Base-by-base conservation (phyloP, 2,888 invertebrate species). In the Drosophila pseudotalamancana region DNA sequence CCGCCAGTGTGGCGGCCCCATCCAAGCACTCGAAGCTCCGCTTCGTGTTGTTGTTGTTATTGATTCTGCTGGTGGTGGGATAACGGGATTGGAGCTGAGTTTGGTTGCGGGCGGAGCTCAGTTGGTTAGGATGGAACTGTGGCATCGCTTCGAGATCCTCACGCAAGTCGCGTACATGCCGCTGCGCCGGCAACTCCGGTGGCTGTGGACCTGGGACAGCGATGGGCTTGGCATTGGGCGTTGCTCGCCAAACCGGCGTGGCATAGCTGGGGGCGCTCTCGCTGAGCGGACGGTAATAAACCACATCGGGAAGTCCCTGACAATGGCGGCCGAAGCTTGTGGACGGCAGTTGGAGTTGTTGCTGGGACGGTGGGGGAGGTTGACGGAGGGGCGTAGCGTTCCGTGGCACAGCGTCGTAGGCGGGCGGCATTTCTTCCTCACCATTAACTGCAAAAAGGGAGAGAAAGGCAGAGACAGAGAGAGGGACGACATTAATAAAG, bases 101-200 rank as follows among this genome's bases (percentile, higher is more conserved):
- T 55, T 68, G 82, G 45, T 64, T 65, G 25, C 72, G 71, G 2
- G 54, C 34, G 3, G 77, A 77, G 29, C 43, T 87, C 42, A 77
- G 39, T 46, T 82, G 78, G 59, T 80, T 66, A 37, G 72, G 78
- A 69, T 87, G 80, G 35, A 89, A 88, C 42, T 87, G 88, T 45
- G 88, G 87, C 80, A 82, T 87, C 72, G n/a, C 31, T 12, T 89
- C 84, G 60, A 91, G 78, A 73, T 88, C 88, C 64, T 89, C 82
- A 14, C 89, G 84, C 62, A 90, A 72, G 62, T 87, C 84, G 29
- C 88, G 80, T 23, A 90, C 89, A 67, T 91, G 69, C 9, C 87
- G 29, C 21, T 72, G 88, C 53, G 43, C 8, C 8, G 45, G 21
- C 50, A 62, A 25, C 25, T 25, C 2, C 9, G 25, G 25, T 9